Evolutionary conservation across 2,888 invertebrate species (phyloP).

Genomic region (Xanthorhoe designata): DNA sequence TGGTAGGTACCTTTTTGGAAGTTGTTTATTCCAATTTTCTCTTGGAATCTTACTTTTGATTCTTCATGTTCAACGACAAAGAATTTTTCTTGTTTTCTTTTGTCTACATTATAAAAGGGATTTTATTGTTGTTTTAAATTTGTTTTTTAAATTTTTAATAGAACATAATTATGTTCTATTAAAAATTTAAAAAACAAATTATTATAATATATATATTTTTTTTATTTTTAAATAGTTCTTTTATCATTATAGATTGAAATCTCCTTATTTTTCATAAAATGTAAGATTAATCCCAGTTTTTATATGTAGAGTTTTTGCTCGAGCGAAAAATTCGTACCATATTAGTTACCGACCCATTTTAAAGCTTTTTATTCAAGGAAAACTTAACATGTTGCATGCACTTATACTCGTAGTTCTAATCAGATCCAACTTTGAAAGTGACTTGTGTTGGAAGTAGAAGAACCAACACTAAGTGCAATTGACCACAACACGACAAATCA

Average conservation of each 20-base stretch:
- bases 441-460: slow-evolving; percentile 59
- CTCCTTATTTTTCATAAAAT: too few species aligned
- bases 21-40: slow-evolving; percentile 47
- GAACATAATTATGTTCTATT: too few species aligned
- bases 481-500: slow-evolving; percentile 81
- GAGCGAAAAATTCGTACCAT: too few species aligned
- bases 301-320: too few species aligned
- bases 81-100: slow-evolving; percentile 31
- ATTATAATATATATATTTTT: too few species aligned
- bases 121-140: background rate
- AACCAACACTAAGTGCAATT: slow-evolving; percentile 69
- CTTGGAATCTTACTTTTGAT: slow-evolving; percentile 44
- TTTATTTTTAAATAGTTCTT: background rate
- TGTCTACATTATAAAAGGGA: slow-evolving; percentile 2
- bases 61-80: slow-evolving; percentile 36
- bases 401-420: slow-evolving; percentile 12
- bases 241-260: too few species aligned
- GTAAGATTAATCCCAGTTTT: too few species aligned
- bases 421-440: slow-evolving; percentile 59
- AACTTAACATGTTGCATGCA: background rate
- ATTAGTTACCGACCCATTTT: too few species aligned
- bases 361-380: too few species aligned
- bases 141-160: background rate
- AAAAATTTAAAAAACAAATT: too few species aligned
- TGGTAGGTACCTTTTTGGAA: slow-evolving; percentile 40